Conservation (phyloP, 2,888 invertebrate genomes). For the Calephelis perditalis region DNA sequence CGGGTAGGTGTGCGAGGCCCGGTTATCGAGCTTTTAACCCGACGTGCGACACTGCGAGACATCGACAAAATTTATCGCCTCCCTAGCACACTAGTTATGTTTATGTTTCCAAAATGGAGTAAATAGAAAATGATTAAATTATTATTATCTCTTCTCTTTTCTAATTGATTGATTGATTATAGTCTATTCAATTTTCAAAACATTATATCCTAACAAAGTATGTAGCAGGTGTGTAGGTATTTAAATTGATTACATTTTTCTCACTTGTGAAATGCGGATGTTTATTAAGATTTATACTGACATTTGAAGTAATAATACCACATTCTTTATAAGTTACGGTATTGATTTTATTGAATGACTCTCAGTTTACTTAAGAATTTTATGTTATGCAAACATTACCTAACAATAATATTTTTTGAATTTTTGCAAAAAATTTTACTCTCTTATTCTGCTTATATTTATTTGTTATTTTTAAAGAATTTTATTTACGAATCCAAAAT, state of each 20-base stretch:
- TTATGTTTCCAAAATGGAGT: constrained; percentile 69
- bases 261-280: constrained; percentile 29
- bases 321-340: constrained; percentile 23
- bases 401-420: no score
- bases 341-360: not conserved
- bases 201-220: constrained; percentile 17
- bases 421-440: no score
- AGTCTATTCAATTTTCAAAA: not conserved
- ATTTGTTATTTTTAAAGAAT: no score
- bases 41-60: constrained; percentile 73
- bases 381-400: no score
- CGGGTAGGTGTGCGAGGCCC: constrained; percentile 72
- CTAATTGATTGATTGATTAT: not conserved
- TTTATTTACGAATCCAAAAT: no score
- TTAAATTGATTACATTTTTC: constrained; percentile 30
- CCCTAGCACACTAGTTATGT: constrained; percentile 74
- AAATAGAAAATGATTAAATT: constrained; percentile 64
- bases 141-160: constrained; percentile 43
- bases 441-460: no score
- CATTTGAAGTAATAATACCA: constrained; percentile 21
- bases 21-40: constrained; percentile 78
- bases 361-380: no score
- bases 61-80: constrained; percentile 73
- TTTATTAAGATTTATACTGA: constrained; percentile 24
- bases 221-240: constrained; percentile 23